A percentile compares a stretch with the other conserved stretches of the same genome.
These are phyloP conservation scores for Apantesis nais DNA, from an alignment of 2,888 invertebrate genomes.

Conservation along the genomic window DNA sequence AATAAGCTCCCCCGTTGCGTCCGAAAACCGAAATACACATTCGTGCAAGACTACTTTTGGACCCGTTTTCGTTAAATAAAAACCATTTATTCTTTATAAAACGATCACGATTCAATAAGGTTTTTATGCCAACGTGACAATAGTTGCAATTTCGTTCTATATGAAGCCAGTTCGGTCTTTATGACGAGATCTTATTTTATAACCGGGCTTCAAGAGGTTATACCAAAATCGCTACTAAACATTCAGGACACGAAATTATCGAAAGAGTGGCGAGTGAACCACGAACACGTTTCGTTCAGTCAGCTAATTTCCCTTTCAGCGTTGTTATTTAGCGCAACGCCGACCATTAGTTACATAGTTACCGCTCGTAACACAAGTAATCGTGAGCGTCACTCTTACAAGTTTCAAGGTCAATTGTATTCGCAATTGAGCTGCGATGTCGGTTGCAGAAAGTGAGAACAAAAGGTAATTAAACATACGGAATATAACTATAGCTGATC, in stretches of 20 bases:
- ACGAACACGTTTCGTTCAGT: conserved; percentile 12
- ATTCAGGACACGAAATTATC: conserved; percentile 3
- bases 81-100: neutral
- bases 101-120: neutral
- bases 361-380: conserved; percentile 26
- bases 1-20: too few relatives aligned
- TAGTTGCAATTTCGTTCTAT: neutral
- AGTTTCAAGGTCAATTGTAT: conserved; percentile 34
- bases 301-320: conserved; percentile 42
- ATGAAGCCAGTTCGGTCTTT: neutral
- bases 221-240: neutral
- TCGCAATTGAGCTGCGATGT: conserved; percentile 5
- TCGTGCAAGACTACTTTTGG: neutral
- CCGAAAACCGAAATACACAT: neutral
- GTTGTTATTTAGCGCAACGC: conserved; percentile 22
- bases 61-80: neutral
- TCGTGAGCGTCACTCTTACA: conserved; percentile 31
- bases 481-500: neutral
- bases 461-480: conserved; percentile 14
- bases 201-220: neutral
- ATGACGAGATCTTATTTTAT: neutral
- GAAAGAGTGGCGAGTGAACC: neutral
- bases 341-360: conserved; percentile 32
- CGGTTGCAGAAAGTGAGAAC: conserved; percentile 9
- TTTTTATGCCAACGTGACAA: neutral